Evolutionary conservation across 1,140 invertebrate species (phyloP).

Genomic region (Drosophila lacertosa): DNA sequence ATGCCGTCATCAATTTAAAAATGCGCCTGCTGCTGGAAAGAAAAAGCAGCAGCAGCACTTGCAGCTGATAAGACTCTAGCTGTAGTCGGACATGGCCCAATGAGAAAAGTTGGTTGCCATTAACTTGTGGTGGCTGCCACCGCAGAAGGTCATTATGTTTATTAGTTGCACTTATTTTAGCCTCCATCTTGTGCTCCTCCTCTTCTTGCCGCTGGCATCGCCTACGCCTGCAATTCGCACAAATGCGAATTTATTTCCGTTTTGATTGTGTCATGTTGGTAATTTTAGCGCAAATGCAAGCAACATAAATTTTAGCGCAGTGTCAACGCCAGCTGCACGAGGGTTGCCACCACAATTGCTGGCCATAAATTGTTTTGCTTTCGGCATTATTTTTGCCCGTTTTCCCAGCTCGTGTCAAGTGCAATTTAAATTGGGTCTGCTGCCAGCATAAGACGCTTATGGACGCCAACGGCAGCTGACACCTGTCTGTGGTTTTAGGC

Average conservation of each 20-base stretch:
- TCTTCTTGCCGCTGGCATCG: slow-evolving; percentile 3
- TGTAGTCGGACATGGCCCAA: slow-evolving; percentile 28
- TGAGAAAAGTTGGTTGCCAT: slow-evolving; percentile 46
- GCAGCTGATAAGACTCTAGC: slow-evolving; percentile 61
- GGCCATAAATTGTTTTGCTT: slow-evolving; percentile 32
- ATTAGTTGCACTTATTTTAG: slow-evolving; percentile 63
- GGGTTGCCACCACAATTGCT: slow-evolving; percentile 2
- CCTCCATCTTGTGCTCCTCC: background rate
- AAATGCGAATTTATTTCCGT: slow-evolving; percentile 76
- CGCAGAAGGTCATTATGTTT: slow-evolving; percentile 72
- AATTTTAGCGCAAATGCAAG: slow-evolving; percentile 66
- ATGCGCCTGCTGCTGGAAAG: slow-evolving; percentile 17
- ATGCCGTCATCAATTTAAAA: slow-evolving; percentile 78
- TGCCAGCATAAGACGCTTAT: slow-evolving; percentile 52
- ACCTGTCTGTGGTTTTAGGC: slow-evolving; percentile 43
- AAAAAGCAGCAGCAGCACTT: background rate
- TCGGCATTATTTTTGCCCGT: slow-evolving; percentile 6
- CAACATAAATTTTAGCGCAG: slow-evolving; percentile 34
- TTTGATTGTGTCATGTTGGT: slow-evolving; percentile 78
- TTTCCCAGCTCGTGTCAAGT: slow-evolving; percentile 22
- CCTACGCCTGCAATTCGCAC: slow-evolving; percentile 31
- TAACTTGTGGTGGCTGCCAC: slow-evolving; percentile 37
- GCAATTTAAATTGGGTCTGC: background rate
- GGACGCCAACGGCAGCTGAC: slow-evolving; percentile 36
- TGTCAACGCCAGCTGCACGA: slow-evolving; percentile 35